Evolutionary conservation across 1,140 invertebrate genomes (phyloP), one percentile per base, ranked within the genome.

Genomic region (Rhopalosiphum maidis): DNA sequence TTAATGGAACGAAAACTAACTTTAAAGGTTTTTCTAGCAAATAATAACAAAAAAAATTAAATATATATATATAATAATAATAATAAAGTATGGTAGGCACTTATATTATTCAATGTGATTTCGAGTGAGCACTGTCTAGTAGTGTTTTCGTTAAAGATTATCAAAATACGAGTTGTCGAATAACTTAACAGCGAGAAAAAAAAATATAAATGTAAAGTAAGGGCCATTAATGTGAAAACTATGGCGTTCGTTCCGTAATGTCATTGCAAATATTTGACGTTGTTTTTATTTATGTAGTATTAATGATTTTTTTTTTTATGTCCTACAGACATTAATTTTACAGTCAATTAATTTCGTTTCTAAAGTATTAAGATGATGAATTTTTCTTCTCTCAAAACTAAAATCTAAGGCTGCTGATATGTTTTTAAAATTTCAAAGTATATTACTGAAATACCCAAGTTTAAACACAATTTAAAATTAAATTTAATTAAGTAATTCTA

Each of bases 91-190:
- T 68, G 5, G 60, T 77, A 18, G 60, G 60, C 60, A 77, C 60
- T 77, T 77, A 83, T 83, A 86, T 86, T 86, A 46, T 88, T 88
- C 46, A 48, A 51, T 35, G n/a, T 88, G 30, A 88, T 88, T 88
- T 23, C 18, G n/a, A 51, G n/a, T 21, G 21, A 88, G 51, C n/a
- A 46, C 1, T 46, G 22, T 86, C 35, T 88, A 35, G 15, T 54
- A 23, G n/a, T 88, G 86, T 48, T 51, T 48, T 54, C 2, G 30
- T 88, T 48, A 37, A 43, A n/a, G 6, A 48, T 88, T 54, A n/a
- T 51, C 18, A 37, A 88, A 88, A 54, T 48, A 41, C n/a, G 7
- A 88, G n/a, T 88, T 35, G 1, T 35, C 48, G 46, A 51, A 88
- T 48, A 88, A 88, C 48, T 48, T 88, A 88, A 46, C 41, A 46